Percentiles rank a stretch among this genome's conserved stretches.
phyloP scores from a whole-genome alignment of 1,140 invertebrate species.

The Trachymyrmex septentrionalis region DNA sequence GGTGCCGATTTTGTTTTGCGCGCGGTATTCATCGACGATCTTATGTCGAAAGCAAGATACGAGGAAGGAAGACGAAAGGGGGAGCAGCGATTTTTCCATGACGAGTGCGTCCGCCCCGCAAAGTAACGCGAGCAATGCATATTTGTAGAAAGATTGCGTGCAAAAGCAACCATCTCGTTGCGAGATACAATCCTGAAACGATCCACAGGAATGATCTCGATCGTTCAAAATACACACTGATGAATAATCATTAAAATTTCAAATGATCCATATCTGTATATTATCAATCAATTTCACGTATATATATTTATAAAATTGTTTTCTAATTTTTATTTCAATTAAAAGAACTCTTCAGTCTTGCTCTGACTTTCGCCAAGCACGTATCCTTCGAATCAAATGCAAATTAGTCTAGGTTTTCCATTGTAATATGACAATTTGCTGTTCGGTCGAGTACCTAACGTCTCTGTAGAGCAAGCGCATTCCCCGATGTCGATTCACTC shows the following conservation, averaged over 20 bases:
- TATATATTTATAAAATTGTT: too few relatives aligned
- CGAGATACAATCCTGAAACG: not conserved
- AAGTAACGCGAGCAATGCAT: conserved; percentile 33
- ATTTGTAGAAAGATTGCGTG: not conserved
- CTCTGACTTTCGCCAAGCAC: not conserved
- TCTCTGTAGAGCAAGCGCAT: conserved; percentile 10
- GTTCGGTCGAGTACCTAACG: not conserved
- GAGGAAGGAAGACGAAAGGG: conserved; percentile 51
- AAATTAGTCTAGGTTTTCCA: not conserved
- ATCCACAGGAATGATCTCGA: not conserved
- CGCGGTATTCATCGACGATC: conserved; percentile 66
- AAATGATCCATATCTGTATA: not conserved
- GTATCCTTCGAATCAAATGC: not conserved
- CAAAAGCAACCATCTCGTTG: not conserved
- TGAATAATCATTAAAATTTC: not conserved
- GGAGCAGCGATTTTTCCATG: conserved; percentile 28
- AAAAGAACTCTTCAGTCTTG: not conserved
- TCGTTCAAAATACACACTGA: not conserved
- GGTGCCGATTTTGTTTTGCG: conserved; percentile 62
- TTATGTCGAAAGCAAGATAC: conserved; percentile 64
- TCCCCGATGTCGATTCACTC: conserved; percentile 54
- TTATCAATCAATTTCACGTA: not conserved
- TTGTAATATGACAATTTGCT: not conserved
- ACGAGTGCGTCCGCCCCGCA: conserved; percentile 27
- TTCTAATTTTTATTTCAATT: not conserved